Evolutionary conservation across 2,113 vertebrate species (phyloP), one percentile per base, ranked within the genome.

Genomic region (Strix uralensis): DNA sequence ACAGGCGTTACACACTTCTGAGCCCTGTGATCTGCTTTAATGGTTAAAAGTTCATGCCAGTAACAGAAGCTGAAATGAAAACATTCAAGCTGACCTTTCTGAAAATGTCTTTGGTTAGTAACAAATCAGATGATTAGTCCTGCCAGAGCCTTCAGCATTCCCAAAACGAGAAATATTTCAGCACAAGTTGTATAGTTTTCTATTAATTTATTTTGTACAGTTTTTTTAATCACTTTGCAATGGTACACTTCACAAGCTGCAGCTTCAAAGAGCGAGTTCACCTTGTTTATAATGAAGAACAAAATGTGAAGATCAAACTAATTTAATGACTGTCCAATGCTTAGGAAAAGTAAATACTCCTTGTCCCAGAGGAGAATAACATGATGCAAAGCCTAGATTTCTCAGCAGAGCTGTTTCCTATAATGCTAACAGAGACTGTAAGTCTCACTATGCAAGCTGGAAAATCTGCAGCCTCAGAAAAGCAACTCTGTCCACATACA

Each of bases 41-140:
- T 52, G 34, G 73, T 73, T 86, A 91, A 38, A 91, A 54, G 30
- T 29, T 81, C 47, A 32, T n/a, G 46, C 66, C 86, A 85, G 42
- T 47, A 88, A 93, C 70, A 91, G 62, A 11, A 4, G 67, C 72
- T 69, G 73, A 73, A 93, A 66, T 4, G 4, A 93, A 96, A 95
- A 95, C 81, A 93, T 47, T 88, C 83, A 66, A 58, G 57, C 58
- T 59, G 88, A 88, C 72, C 90, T 97, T 94, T 91, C 73, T 13
- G 13, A 90, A 93, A 86, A 73, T 4, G 21, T 44, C 79, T 84
- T 86, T 65, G n/a, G 57, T 94, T 92, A 54, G 29, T 59, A 93
- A 90, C 72, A 95, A 74, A 81, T 69, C 75, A 71, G 51, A 58
- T 67, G 59, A 74, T 18, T 70, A 44, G 62, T 75, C n/a, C 63